A percentile compares a stretch with the other conserved stretches of the same genome.
These are phyloP conservation scores for Hypocryptadius cinnamomeus DNA, from an alignment of 2,113 vertebrate genomes.

Conservation along the genomic window DNA sequence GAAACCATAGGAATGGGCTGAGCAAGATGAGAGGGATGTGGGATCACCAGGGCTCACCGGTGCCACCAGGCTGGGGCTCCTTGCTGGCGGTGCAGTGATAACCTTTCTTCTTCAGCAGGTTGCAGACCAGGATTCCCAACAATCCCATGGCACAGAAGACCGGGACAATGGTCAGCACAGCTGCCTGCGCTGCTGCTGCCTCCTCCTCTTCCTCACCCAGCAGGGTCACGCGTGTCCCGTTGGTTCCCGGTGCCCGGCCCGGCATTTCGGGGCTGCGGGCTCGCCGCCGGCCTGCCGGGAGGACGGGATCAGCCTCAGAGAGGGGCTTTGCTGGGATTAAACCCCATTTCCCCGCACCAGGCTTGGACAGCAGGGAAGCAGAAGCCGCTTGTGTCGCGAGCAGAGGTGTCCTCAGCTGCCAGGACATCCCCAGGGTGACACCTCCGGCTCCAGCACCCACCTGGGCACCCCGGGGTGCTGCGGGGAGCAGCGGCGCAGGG, in stretches of 20 bases:
- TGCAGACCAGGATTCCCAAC: constrained; percentile 91
- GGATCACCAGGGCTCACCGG: constrained; percentile 63
- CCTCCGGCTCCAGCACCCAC: constrained; percentile 25
- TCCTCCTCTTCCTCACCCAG: constrained; percentile 29
- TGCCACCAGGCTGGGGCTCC: constrained; percentile 68
- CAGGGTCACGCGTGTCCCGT: not conserved
- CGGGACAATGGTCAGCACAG: constrained; percentile 86
- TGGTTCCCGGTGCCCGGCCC: fast-evolving
- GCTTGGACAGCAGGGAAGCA: not conserved
- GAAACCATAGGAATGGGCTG: not conserved
- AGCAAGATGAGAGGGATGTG: fast-evolving
- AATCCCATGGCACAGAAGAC: constrained; percentile 93
- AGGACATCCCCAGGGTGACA: not conserved
- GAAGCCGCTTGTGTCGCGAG: fast-evolving
- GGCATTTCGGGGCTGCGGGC: constrained; percentile 1
- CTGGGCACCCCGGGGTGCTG: constrained; percentile 46
- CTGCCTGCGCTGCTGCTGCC: constrained; percentile 77
- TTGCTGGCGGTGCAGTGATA: constrained; percentile 85
- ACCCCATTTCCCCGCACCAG: not conserved
- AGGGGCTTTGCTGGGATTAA: not conserved
- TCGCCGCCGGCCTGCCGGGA: not conserved
- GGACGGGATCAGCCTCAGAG: fast-evolving
- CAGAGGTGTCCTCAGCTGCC: not conserved
- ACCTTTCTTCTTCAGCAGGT: constrained; percentile 91
- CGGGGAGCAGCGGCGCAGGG: constrained; percentile 42